Evolutionary conservation across 1,140 invertebrate genomes (phyloP).

Genomic region (Trachymyrmex septentrionalis): DNA sequence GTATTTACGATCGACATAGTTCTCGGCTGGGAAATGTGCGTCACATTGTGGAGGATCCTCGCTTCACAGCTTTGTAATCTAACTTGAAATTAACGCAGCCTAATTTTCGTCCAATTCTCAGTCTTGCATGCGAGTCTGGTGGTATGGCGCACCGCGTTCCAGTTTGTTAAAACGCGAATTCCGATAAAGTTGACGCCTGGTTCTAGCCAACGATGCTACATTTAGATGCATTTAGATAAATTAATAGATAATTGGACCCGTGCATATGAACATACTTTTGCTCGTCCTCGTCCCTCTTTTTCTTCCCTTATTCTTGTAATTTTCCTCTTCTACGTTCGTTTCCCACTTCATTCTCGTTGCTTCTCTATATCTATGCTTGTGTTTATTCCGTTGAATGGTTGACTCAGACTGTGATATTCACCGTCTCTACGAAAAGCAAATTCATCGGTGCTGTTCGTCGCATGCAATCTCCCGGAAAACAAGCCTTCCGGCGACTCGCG

Average conservation of each 20-base stretch:
- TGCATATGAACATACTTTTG: background rate
- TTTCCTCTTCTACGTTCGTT: background rate
- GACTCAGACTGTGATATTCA: conserved; percentile 63
- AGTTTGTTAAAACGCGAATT: conserved; percentile 81
- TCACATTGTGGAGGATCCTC: conserved; percentile 6
- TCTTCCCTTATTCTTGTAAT: background rate
- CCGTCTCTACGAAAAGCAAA: conserved; percentile 67
- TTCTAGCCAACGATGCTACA: conserved; percentile 58
- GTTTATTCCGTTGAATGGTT: conserved; percentile 65
- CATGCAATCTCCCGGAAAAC: conserved; percentile 70
- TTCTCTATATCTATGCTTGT: conserved; percentile 20
- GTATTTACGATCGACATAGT: conserved; percentile 40
- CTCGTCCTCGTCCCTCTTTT: no score
- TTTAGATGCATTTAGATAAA: conserved; percentile 77
- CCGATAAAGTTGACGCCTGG: conserved; percentile 79
- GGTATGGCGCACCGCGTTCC: conserved; percentile 57
- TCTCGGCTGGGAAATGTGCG: conserved; percentile 34
- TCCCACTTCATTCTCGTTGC: background rate
- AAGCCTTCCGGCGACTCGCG: conserved; percentile 66
- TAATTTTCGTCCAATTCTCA: conserved; percentile 81
- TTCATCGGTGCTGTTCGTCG: conserved; percentile 70
- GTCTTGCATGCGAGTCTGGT: conserved; percentile 64
- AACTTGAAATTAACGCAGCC: conserved; percentile 79
- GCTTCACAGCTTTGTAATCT: conserved; percentile 72
- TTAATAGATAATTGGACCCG: conserved; percentile 67